These are phyloP conservation scores for Micrasema minimum DNA, from an alignment of 1,140 invertebrate genomes.

Conservation along the genomic window DNA sequence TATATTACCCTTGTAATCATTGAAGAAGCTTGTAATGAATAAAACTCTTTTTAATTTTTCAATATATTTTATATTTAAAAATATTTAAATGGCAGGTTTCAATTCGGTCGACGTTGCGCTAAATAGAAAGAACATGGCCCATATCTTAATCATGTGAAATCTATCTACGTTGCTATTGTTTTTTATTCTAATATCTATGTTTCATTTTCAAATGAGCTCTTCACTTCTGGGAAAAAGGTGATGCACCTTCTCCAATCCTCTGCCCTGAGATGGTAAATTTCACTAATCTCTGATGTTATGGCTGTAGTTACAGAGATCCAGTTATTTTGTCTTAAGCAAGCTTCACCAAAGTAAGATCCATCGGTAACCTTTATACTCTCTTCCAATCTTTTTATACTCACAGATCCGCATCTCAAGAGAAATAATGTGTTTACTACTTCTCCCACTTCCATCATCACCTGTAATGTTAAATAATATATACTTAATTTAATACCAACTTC, in stretches of 20 bases:
- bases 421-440: slow-evolving; percentile 7
- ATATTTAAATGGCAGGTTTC: too few species aligned
- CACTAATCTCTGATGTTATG: slow-evolving; percentile 24
- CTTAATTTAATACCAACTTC: too few species aligned
- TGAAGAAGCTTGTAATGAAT: too few species aligned
- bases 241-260: slow-evolving; percentile 22
- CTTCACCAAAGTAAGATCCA: slow-evolving; percentile 33
- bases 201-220: background rate
- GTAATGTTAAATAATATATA: slow-evolving; percentile 9
- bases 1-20: too few species aligned
- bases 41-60: too few species aligned
- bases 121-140: too few species aligned
- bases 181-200: too few species aligned
- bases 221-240: slow-evolving; percentile 18
- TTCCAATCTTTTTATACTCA: slow-evolving; percentile 1
- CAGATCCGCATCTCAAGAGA: slow-evolving; percentile 24
- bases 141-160: too few species aligned
- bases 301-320: background rate
- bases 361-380: slow-evolving; percentile 2
- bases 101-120: too few species aligned
- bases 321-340: background rate
- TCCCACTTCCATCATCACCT: slow-evolving; percentile 30
- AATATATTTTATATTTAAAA: too few species aligned
- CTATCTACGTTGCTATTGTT: too few species aligned
- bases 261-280: slow-evolving; percentile 9